Base-by-base conservation (phyloP, 2,888 invertebrate genomes). In the Sussaba pulchella region DNA sequence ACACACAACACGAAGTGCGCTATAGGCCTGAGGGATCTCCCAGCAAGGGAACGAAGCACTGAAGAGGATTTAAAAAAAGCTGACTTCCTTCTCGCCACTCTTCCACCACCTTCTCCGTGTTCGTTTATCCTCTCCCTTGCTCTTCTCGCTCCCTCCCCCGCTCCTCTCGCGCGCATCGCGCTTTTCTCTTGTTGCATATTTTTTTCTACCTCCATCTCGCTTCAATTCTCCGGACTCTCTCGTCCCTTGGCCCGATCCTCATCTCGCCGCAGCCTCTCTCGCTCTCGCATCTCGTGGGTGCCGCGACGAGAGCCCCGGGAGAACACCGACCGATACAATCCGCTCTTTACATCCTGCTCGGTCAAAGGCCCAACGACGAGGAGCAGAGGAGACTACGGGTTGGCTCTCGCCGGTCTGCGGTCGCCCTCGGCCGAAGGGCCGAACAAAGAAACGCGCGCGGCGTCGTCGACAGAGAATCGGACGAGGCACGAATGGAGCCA, bases 21-120 rank as follows among this genome's bases (percentile, higher is more conserved):
- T 69, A 45, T 43, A 72, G 26, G 78, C 78, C 67, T 52, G 72
- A 52, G 61, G 78, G 57, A 52, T 67, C 59, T 67, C 59, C n/a
- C n/a, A n/a, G 41, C 43, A n/a, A 10, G n/a, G 12, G n/a, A 9
- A 80, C 63, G 67, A 70, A 64, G 57, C 59, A 64, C 66, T 73
- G 54, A 69, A 64, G 61, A 47, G 59, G 66, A 71, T 31, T 71
- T 59, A 45, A 63, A 67, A 78, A 57, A 45, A 47, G 21, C 54
- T 52, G 52, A 57, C 52, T 61, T 59, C 66, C 50, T 66, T 69
- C 75, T 67, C 50, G 6, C 52, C 41, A 26, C 12, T 59, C 39
- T 66, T 36, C 6, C 31, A 6, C 59, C 19, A 31, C 14, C 43
- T 39, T 17, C 52, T 24, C 12, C 47, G 9, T 41, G 41, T 41